Percentiles rank a stretch among this genome's conserved stretches.
Conservation (phyloP, 2,797 vertebrate species). For the Peromyscus melanophrys region DNA sequence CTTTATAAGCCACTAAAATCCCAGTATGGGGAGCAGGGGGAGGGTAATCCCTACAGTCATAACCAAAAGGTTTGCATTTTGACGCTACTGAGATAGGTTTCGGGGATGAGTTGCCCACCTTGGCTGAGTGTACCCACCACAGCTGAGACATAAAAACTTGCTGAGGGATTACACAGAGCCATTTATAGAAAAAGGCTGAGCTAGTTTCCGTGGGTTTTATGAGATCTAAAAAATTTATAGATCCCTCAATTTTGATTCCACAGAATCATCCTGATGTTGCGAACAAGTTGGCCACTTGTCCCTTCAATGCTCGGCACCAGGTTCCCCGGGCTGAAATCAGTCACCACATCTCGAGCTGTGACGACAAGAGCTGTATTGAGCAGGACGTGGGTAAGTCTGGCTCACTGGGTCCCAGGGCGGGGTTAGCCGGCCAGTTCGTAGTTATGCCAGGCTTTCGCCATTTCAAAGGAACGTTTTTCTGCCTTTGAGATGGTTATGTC, state of each 20-base stretch:
- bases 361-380: slow-evolving; percentile 89
- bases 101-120: slow-evolving; percentile 2
- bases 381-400: slow-evolving; percentile 88
- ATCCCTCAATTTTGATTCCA: slow-evolving; percentile 73
- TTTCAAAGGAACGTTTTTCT: slow-evolving; percentile 71
- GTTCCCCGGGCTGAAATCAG: slow-evolving; percentile 91
- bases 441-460: background rate
- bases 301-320: slow-evolving; percentile 95
- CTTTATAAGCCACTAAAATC: background rate
- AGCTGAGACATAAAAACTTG: slow-evolving; percentile 24
- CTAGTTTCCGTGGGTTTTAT: slow-evolving; percentile 13
- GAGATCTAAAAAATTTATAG: slow-evolving; percentile 62
- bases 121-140: slow-evolving; percentile 45
- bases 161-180: slow-evolving; percentile 7
- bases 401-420: too few species aligned
- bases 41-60: background rate
- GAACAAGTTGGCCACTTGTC: slow-evolving; percentile 92
- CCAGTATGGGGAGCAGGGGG: too few species aligned
- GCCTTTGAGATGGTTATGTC: slow-evolving; percentile 65
- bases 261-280: slow-evolving; percentile 94
- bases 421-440: background rate
- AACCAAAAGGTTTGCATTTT: slow-evolving; percentile 57
- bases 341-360: slow-evolving; percentile 92
- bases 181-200: slow-evolving; percentile 63
- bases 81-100: slow-evolving; percentile 43